Conservation (phyloP, 2,113 vertebrate genomes). For the Ptilonorhynchus violaceus region DNA sequence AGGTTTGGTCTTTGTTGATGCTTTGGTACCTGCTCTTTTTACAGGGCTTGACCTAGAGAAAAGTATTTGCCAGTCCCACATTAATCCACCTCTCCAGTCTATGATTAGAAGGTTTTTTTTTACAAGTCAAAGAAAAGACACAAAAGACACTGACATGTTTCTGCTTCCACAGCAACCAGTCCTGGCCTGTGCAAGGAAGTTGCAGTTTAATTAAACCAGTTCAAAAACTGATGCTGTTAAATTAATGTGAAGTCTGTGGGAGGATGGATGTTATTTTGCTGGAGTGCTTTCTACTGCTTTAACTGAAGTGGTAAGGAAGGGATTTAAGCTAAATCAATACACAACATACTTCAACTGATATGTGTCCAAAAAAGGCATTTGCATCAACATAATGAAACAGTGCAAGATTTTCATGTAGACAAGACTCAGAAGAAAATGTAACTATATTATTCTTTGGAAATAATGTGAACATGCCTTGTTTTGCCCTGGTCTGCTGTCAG, state of each 20-base stretch:
- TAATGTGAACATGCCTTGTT: slow-evolving; percentile 8
- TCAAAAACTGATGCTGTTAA: background rate
- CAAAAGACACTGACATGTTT: background rate
- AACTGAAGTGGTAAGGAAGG: background rate
- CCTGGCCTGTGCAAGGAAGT: slow-evolving; percentile 13
- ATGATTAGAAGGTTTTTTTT: background rate
- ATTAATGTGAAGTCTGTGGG: slow-evolving; percentile 17
- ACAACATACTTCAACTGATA: background rate
- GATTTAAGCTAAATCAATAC: slow-evolving; percentile 26
- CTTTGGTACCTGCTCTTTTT: background rate
- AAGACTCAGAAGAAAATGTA: slow-evolving; percentile 3
- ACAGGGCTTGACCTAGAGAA: background rate
- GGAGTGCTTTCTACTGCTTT: background rate
- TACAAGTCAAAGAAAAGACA: background rate
- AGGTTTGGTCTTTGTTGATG: background rate
- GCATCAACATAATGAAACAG: slow-evolving; percentile 4
- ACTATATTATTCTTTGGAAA: background rate
- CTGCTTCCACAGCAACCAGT: background rate
- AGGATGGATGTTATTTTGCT: background rate
- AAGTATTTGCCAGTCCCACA: background rate
- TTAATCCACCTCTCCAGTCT: background rate
- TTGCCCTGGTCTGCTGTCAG: slow-evolving; percentile 4
- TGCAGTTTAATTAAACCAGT: slow-evolving; percentile 30
- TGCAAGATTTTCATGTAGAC: background rate
- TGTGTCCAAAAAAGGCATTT: slow-evolving; percentile 1